phyloP scores from a whole-genome alignment of 2,797 vertebrate genomes.

The Microctenopoma stevenorrisi region DNA sequence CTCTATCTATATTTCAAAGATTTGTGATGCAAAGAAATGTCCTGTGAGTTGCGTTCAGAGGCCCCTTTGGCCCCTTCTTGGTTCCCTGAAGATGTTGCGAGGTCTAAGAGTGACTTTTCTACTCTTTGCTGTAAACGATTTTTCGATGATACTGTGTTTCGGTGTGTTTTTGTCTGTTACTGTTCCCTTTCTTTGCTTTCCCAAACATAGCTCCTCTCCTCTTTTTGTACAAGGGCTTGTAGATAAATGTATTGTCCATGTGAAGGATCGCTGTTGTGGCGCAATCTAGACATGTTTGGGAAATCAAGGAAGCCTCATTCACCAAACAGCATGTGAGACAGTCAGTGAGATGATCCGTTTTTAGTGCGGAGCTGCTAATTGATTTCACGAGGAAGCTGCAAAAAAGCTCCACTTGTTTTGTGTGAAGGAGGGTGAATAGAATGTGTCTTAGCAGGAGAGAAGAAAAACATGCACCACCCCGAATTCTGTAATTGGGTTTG shows the following conservation, averaged over 20 bases:
- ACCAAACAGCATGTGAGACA: slow-evolving; percentile 64
- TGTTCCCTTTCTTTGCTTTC: slow-evolving; percentile 68
- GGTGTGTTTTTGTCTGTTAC: slow-evolving; percentile 34
- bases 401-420: slow-evolving; percentile 19
- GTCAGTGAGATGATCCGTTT: slow-evolving; percentile 78
- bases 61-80: slow-evolving; percentile 51
- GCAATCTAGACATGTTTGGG: slow-evolving; percentile 75
- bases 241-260: slow-evolving; percentile 52
- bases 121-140: slow-evolving; percentile 64
- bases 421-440: slow-evolving; percentile 30
- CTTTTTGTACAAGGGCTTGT: slow-evolving; percentile 70
- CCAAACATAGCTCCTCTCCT: slow-evolving; percentile 63
- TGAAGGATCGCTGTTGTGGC: slow-evolving; percentile 62
- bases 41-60: slow-evolving; percentile 48
- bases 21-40: slow-evolving; percentile 63
- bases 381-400: slow-evolving; percentile 37
- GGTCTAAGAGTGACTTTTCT: slow-evolving; percentile 63
- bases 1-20: slow-evolving; percentile 60
- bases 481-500: slow-evolving; percentile 40
- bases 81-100: slow-evolving; percentile 50
- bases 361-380: slow-evolving; percentile 61
- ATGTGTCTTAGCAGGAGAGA: slow-evolving; percentile 20
- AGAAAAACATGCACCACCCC: slow-evolving; percentile 13
- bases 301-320: slow-evolving; percentile 72
- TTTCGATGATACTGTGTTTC: slow-evolving; percentile 66